Evolutionary conservation across 2,113 vertebrate genomes (phyloP).

Genomic region (Saimiri boliviensis): DNA sequence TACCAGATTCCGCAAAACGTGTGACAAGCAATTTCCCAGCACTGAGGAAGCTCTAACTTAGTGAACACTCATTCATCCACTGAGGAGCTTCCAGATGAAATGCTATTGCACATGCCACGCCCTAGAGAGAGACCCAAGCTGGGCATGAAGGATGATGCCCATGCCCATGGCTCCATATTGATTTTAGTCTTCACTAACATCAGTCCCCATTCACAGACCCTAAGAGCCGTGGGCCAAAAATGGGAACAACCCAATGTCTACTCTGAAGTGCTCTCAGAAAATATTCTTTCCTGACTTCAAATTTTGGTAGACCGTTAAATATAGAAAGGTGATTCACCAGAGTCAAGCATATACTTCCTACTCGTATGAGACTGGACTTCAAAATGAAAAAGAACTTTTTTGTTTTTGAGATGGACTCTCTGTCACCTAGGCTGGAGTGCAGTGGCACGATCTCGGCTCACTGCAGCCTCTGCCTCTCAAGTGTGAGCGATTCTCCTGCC

Average conservation of each 20-base stretch:
- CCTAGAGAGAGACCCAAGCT: not conserved
- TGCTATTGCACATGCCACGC: not conserved
- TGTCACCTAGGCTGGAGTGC: no score
- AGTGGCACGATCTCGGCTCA: no score
- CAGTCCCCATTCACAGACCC: not conserved
- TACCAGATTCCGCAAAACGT: slow-evolving; percentile 31
- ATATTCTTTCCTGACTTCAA: slow-evolving; percentile 53
- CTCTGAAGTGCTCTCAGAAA: not conserved
- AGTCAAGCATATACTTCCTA: slow-evolving; percentile 42
- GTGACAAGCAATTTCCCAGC: slow-evolving; percentile 44
- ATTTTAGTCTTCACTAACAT: not conserved
- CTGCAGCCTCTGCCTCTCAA: no score
- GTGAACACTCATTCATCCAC: slow-evolving; percentile 37
- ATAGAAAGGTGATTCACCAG: slow-evolving; percentile 40
- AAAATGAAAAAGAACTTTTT: slow-evolving; percentile 44
- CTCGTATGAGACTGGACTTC: not conserved
- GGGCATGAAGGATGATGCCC: not conserved
- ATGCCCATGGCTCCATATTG: not conserved
- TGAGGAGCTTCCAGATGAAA: not conserved
- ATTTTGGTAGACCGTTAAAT: slow-evolving; percentile 24
- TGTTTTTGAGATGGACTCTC: no score
- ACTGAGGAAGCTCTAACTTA: not conserved
- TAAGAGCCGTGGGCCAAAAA: not conserved
- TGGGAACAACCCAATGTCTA: not conserved
- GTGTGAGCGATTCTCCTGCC: no score